phyloP scores from a whole-genome alignment of 1,140 invertebrate species.

The Drosophila biarmipes region DNA sequence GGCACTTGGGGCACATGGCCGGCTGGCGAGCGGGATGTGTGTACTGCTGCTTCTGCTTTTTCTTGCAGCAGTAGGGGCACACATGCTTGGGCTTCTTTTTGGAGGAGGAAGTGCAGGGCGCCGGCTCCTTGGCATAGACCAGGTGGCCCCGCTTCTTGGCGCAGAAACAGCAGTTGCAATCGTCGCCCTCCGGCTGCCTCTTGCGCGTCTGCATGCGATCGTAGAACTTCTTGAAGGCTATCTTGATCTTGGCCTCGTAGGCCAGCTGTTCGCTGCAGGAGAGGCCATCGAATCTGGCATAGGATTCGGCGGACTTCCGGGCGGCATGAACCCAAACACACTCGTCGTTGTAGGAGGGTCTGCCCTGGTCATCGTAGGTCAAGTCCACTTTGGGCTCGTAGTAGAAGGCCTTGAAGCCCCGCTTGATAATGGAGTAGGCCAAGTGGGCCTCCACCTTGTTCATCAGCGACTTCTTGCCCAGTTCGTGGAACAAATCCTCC shows the following conservation, averaged over 20 bases:
- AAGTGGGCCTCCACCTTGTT: conserved; percentile 79
- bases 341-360: conserved; percentile 73
- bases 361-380: conserved; percentile 66
- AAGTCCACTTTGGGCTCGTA: conserved; percentile 69
- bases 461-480: conserved; percentile 80
- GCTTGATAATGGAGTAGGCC: conserved; percentile 76
- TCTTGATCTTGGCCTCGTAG: conserved; percentile 75
- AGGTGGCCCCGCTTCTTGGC: conserved; percentile 79
- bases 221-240: conserved; percentile 78
- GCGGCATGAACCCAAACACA: conserved; percentile 82
- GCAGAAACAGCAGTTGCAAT: conserved; percentile 81
- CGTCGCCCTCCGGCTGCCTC: conserved; percentile 70
- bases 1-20: conserved; percentile 76
- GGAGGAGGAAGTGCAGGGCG: conserved; percentile 52
- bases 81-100: conserved; percentile 67
- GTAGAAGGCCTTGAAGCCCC: conserved; percentile 80
- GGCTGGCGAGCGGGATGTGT: conserved; percentile 57
- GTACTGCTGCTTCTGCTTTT: conserved; percentile 65
- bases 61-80: conserved; percentile 78
- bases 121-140: conserved; percentile 75
- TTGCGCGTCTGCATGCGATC: conserved; percentile 79
- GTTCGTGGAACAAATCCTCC: conserved; percentile 78
- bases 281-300: conserved; percentile 74
- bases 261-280: conserved; percentile 71
- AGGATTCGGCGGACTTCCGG: conserved; percentile 70